These are phyloP conservation scores for Mythimna albipuncta DNA, from an alignment of 2,888 invertebrate genomes.

Conservation along the genomic window DNA sequence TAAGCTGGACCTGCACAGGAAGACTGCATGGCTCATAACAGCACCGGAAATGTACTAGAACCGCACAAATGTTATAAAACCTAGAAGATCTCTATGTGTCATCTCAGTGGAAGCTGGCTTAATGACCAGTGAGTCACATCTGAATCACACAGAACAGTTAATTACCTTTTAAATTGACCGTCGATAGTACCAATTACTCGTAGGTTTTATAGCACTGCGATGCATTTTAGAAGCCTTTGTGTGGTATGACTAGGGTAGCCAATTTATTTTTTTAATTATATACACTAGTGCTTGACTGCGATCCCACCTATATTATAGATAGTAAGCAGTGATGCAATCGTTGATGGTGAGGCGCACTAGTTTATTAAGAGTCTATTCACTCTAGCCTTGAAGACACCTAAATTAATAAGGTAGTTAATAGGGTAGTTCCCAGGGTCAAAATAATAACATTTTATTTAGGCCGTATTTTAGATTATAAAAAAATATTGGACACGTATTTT, in stretches of 20 bases:
- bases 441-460: no score
- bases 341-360: no score
- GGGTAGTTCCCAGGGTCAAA: no score
- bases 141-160: constrained; percentile 29
- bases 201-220: constrained; percentile 15
- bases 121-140: constrained; percentile 33
- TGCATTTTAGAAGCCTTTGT: constrained; percentile 4
- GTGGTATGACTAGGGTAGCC: background rate
- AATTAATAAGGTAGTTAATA: no score
- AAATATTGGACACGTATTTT: no score
- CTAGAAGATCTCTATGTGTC: constrained; percentile 21
- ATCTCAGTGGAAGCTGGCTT: constrained; percentile 6
- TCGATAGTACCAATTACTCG: constrained; percentile 13
- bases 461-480: no score
- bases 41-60: background rate
- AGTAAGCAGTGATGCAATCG: no score
- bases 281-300: no score
- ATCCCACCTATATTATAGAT: no score
- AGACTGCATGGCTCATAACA: background rate
- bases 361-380: no score
- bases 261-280: no score
- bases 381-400: no score
- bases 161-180: constrained; percentile 12
- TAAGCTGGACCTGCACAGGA: background rate
- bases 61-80: background rate